Base-by-base conservation (phyloP, 1,140 invertebrate species). In the Ruditapes philippinarum region DNA sequence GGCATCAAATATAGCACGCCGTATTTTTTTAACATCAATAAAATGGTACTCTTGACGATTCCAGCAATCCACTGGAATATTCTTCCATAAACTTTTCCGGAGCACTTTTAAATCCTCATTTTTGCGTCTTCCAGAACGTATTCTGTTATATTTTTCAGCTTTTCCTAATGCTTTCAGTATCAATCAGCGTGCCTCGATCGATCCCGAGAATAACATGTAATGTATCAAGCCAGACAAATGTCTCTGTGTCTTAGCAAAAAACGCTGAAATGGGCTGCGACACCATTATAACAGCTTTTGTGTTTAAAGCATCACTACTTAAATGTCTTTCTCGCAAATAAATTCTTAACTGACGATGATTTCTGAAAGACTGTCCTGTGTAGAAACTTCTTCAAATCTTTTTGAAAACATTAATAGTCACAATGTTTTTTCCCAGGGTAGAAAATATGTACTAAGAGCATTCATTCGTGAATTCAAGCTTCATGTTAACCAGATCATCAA, bases 241-340 rank as follows among this genome's bases (percentile, higher is more conserved):
- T 54, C 40, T 80, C n/a, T 22, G 33, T 80, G 78, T 60, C 54
- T 80, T 7, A 80, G n/a, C 45, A 80, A 80, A 14, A n/a, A n/a
- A n/a, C n/a, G 33, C 36, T 28, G 33, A 54, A 12, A 51, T 33
- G 0, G 78, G 22, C 12, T 60, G n/a, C 36, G 49, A 57, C 11
- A 80, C 28, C 49, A 80, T 38, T n/a, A 80, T 19, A 4, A 80
- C 78, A 28, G 78, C 78, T 57, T 57, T 60, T n/a, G 60, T 51
- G 14, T 60, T 25, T 14, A 12, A 33, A 9, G 11, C n/a, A 80
- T 60, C 49, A 9, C 60, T 28, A 40, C 4, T n/a, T 33, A 19
- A 33, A 22, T 60, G n/a, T 38, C 78, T 57, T 62, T 62, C 57
- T 57, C 78, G n/a, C 78, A 54, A 80, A 54, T 22, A 60, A 25